Evolutionary conservation across 1,140 invertebrate species (phyloP), one percentile per base, ranked within the genome.

Genomic region (Holcopasites calliopsidis): DNA sequence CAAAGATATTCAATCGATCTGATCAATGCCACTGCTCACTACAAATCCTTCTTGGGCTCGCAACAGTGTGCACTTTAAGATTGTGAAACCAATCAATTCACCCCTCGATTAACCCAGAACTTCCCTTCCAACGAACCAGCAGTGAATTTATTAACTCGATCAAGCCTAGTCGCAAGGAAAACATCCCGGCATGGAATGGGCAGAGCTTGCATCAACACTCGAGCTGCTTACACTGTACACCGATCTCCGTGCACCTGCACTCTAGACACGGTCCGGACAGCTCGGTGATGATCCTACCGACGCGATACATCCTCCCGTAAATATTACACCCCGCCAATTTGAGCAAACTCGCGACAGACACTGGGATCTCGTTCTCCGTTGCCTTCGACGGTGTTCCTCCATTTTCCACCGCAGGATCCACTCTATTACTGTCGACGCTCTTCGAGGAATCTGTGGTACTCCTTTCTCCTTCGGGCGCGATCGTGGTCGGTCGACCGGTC

Each of bases 281-380:
- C 92, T 98, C 96, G 0, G 94, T 93, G 68, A 98, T 97, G 80
- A 97, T 96, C 86, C 94, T 93, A 5, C 96, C 96, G 2, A 97
- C 95, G 6, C 95, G 93, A 89, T 98, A 97, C 95, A 97, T 97
- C 79, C 95, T 93, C 3, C 97, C 97, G 86, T 97, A 98, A 82
- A 98, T 97, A 91, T 98, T 98, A 86, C 97, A 98, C 1, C 97
- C 97, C 11, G 96, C 96, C 75, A 97, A 87, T 88, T 97, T 97
- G 26, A 97, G 90, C 42, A 95, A 82, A 35, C 93, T 93, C 18
- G 91, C 84, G 7, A 91, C 92, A 3, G 79, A 76, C 55, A 72
- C 49, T 26, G 82, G 50, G 47, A 77, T 79, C 38, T 81, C 76
- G 38, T 85, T 85, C 28, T 85, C 80, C 13, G 61, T 80, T 58